A percentile compares a stretch with the other conserved stretches of the same genome.
Conservation (phyloP, 1,140 invertebrate species). For the Drosophila leontia region DNA sequence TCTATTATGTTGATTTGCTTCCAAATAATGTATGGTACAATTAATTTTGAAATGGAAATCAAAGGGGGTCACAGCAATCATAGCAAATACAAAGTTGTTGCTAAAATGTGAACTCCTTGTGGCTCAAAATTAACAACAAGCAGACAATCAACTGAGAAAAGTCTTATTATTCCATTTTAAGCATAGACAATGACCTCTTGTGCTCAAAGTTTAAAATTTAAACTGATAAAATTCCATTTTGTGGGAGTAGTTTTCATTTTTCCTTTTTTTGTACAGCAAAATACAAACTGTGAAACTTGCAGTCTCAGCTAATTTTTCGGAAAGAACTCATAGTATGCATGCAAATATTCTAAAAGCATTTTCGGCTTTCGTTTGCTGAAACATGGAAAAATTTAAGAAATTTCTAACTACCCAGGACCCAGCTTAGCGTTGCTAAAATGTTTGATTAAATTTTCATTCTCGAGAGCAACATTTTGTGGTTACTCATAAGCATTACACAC, state of each 20-base stretch:
- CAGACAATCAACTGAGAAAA: constrained; percentile 14
- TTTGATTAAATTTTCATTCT: constrained; percentile 42
- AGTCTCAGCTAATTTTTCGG: constrained; percentile 29
- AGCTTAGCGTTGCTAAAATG: constrained; percentile 18
- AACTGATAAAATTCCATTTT: constrained; percentile 27
- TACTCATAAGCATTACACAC: constrained; percentile 16
- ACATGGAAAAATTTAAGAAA: constrained; percentile 10
- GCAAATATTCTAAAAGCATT: constrained; percentile 39
- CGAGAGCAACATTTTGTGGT: constrained; percentile 15
- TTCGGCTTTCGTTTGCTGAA: constrained; percentile 2
- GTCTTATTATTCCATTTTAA: not conserved
- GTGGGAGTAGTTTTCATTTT: not conserved
- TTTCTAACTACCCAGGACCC: not conserved
- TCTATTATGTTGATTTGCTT: constrained; percentile 44
- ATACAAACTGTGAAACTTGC: constrained; percentile 22
- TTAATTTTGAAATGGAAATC: constrained; percentile 43
- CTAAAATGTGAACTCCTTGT: not conserved
- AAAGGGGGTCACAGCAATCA: constrained; percentile 3
- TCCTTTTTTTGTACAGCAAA: not conserved
- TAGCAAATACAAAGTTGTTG: not conserved
- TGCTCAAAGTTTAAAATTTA: constrained; percentile 8
- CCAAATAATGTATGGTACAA: constrained; percentile 47
- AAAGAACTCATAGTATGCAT: constrained; percentile 16
- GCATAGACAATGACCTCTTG: constrained; percentile 1
- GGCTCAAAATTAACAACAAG: constrained; percentile 11